Percentiles rank a stretch among this genome's conserved stretches.
phyloP scores from a whole-genome alignment of 2,113 vertebrate genomes.

The Rhea pennata region DNA sequence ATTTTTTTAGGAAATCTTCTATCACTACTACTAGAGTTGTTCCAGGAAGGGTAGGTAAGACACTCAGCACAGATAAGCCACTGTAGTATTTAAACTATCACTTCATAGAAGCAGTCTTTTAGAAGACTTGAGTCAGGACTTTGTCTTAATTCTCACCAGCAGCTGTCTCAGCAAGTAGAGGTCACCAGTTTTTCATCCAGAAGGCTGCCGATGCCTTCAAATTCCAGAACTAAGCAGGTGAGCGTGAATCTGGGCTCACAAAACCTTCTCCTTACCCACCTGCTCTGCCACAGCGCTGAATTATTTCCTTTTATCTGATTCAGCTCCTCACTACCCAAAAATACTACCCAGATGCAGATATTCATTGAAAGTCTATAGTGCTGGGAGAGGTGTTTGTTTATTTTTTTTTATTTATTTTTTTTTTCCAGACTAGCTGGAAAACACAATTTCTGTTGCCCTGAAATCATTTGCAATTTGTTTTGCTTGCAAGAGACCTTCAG shows the following conservation, averaged over 20 bases:
- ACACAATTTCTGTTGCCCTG: background rate
- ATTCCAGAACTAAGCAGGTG: background rate
- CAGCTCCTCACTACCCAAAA: background rate
- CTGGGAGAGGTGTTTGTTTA: background rate
- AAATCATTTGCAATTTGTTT: background rate
- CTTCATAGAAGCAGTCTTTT: background rate
- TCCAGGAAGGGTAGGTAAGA: background rate
- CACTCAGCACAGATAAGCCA: background rate
- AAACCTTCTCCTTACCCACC: background rate
- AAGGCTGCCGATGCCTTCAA: background rate
- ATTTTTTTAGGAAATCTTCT: background rate
- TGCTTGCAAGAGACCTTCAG: background rate
- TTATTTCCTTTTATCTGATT: background rate
- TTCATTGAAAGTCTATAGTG: background rate
- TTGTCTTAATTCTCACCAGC: background rate
- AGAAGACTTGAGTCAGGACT: background rate
- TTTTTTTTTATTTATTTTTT: too few relatives aligned
- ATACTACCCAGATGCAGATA: background rate
- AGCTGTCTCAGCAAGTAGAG: background rate
- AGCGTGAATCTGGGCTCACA: background rate
- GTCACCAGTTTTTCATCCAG: background rate
- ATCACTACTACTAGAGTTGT: background rate
- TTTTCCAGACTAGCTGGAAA: background rate
- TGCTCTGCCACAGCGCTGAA: background rate
- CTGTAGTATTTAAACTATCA: background rate